A percentile compares a stretch with the other conserved stretches of the same genome.
Evolutionary conservation across 37 sponge, comb jelly and placozoan species (phyloP).

Genomic region (Cliona cf. orientalis): DNA sequence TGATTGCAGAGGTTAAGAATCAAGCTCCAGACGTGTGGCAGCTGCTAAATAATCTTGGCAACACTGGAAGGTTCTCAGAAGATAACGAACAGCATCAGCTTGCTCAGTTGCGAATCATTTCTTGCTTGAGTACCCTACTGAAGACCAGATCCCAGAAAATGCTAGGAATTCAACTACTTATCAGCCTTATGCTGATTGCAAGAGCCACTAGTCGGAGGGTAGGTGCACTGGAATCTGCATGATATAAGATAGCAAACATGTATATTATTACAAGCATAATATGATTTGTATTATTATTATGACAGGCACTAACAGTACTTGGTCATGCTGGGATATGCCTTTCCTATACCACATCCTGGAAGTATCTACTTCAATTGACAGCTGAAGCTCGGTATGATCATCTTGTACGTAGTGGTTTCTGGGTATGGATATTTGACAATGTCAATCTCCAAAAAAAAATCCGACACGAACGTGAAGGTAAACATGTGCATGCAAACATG

Average conservation of each 20-base stretch:
- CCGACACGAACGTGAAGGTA: background rate
- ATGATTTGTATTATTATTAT: no score
- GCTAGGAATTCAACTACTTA: constrained; percentile 27
- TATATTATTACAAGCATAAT: no score
- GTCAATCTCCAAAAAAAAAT: background rate
- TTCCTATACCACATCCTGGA: background rate
- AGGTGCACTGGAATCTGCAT: no score
- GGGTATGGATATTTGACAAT: background rate
- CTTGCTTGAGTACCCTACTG: background rate
- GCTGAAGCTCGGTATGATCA: background rate
- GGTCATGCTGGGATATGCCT: background rate
- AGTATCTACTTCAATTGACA: background rate
- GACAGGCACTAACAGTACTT: background rate
- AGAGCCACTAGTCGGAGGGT: constrained; percentile 20
- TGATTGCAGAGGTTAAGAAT: background rate
- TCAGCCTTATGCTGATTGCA: constrained; percentile 31
- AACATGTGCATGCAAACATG: no score
- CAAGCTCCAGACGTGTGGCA: background rate
- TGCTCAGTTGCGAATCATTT: background rate
- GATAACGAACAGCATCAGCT: background rate
- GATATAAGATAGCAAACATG: no score
- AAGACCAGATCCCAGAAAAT: constrained; percentile 9
- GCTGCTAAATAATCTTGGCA: background rate
- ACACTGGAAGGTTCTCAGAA: background rate
- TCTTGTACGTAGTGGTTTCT: background rate